phyloP scores from a whole-genome alignment of 1,140 invertebrate species.

The Neoseiulus cucumeris region DNA sequence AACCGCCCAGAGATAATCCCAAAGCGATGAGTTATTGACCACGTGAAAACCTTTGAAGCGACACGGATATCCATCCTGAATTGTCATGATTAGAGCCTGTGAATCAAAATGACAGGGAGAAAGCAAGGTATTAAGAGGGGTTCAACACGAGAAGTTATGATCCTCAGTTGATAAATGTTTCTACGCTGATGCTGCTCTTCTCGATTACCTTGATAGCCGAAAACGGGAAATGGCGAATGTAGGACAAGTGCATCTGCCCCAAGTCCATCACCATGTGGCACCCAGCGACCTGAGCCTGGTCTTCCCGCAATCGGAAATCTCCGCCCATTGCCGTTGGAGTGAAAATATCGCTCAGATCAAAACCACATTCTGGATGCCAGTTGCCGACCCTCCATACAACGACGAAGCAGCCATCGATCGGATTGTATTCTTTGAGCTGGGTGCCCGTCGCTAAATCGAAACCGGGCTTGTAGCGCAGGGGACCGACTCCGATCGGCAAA shows the following conservation, averaged over 20 bases:
- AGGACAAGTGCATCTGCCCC: neutral
- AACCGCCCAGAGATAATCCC: neutral
- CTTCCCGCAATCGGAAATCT: neutral
- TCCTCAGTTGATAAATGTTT: too few relatives aligned
- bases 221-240: neutral
- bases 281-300: neutral
- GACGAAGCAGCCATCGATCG: neutral
- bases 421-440: neutral
- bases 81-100: neutral
- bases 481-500: neutral
- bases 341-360: neutral
- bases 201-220: neutral
- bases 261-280: conserved; percentile 7
- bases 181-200: neutral
- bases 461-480: neutral
- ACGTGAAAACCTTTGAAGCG: conserved; percentile 6
- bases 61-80: conserved; percentile 2
- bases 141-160: too few relatives aligned
- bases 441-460: neutral
- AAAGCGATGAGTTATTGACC: neutral
- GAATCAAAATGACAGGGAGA: too few relatives aligned
- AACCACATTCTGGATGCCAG: neutral
- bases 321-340: neutral
- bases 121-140: too few relatives aligned
- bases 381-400: neutral